Percentiles rank a stretch among this genome's conserved stretches.
phyloP scores from a whole-genome alignment of 2,113 vertebrate species.

The Neoarius graeffei region DNA sequence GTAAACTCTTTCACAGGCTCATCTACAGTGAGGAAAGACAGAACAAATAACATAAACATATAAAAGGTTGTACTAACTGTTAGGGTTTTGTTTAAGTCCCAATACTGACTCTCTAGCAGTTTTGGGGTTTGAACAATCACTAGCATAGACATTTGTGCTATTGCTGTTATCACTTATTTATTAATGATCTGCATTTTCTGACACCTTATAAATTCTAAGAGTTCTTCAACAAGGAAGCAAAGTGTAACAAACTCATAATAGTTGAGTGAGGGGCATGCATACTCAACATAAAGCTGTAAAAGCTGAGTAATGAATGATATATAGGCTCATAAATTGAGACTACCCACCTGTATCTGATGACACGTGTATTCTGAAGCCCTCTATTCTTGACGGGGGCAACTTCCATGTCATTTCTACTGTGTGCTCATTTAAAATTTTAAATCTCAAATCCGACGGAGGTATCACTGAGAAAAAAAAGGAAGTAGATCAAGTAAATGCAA shows the following conservation, averaged over 20 bases:
- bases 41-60: conserved; percentile 8
- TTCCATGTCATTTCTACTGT: conserved; percentile 94
- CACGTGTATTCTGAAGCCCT: conserved; percentile 89
- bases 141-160: background rate
- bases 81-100: background rate
- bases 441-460: conserved; percentile 89
- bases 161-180: background rate
- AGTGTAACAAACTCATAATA: background rate
- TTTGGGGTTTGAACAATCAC: background rate
- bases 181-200: background rate
- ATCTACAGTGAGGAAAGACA: conserved; percentile 70
- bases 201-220: background rate
- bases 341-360: conserved; percentile 84
- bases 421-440: conserved; percentile 93
- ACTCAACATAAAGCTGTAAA: background rate
- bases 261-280: too few relatives aligned
- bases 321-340: background rate
- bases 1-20: conserved; percentile 83
- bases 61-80: background rate
- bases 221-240: background rate
- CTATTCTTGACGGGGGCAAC: conserved; percentile 77
- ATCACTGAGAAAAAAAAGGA: conserved; percentile 80
- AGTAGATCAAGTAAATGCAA: conserved; percentile 61
- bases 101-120: background rate
- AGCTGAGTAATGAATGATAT: background rate